Base-by-base conservation (phyloP, 2,113 vertebrate genomes). In the Thymallus thymallus region DNA sequence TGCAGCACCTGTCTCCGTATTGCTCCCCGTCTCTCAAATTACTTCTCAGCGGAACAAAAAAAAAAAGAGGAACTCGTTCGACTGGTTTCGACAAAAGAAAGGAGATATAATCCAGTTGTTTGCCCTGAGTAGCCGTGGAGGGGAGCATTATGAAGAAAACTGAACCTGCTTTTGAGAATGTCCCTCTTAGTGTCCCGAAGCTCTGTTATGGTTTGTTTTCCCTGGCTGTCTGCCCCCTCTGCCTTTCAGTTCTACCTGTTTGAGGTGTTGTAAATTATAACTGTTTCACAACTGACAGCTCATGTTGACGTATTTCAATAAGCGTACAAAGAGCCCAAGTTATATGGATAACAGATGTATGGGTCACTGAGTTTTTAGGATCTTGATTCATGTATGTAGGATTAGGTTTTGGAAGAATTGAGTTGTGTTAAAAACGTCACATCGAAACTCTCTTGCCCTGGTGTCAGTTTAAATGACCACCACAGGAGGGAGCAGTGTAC, bases 201-300 rank as follows among this genome's bases (percentile, higher is more conserved):
- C 30, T 29, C 64, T 10, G 12, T 1, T 6, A 51, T 41, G 22
- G 26, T 29, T 65, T 41, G 18, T 35, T 46, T 87, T 80, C 79
- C 79, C 68, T 70, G 67, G 74, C 83, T 85, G 72, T 73, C 79
- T 83, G 76, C 86, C 9, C 87, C 76, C 74, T 60, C 60, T 82
- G 78, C 70, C 88, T 90, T 90, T 89, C 88, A 88, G 89, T 90
- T 89, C 84, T 90, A 90, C 90, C 88, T 89, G 90, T 87, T 87
- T 84, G 82, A 82, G 85, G 77, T 88, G 84, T 89, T 41, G 9
- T 26, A 76, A 78, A 85, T 29, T 60, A 76, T 82, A 51, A 62
- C 41, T 18, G 69, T 91, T 90, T 90, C 88, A 88, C 88, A 90
- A 88, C 79, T 0, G 84, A 87, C 84, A 51, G 9, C 78, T 86